Base-by-base conservation (phyloP, 2,888 invertebrate species). In the Globia sparganii region DNA sequence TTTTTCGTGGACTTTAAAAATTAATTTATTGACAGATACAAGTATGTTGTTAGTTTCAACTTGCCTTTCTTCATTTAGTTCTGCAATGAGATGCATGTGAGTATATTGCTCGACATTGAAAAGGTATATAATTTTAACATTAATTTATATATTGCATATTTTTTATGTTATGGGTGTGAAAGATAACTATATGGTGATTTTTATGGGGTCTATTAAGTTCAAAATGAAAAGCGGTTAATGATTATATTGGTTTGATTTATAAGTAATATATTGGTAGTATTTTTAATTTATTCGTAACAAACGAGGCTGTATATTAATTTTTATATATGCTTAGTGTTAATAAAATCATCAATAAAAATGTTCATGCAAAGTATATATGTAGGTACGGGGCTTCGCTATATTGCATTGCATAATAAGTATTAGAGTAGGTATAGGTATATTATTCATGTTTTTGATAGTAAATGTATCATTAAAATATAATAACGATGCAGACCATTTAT, bases 11-110 rank as follows among this genome's bases (percentile, higher is more conserved):
- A 56, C 49, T 74, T 75, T 78, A 8, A 64, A 77, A 53, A 85
- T 72, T 74, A 70, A 80, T 82, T 79, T 70, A 67, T 85, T 85
- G 83, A 79, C 80, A 66, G 65, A 56, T 53, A 78, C 28, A 31
- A 73, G 56, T 68, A 81, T 61, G 65, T 56, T 69, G 77, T 79
- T 67, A 49, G 72, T 70, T 46, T 70, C 25, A 46, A 59, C 40
- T 72, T 69, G 62, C 62, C 72, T 83, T 83, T 83, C 76, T 83
- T 83, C 72, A 78, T 85, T 85, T 76, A 64, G 75, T 85, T 85
- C 75, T 77, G 72, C 69, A 85, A 81, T 77, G 37, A 68, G 64
- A 72, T 81, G 73, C 73, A 62, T 72, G 53, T 37, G 0, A 72
- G 34, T 66, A 80, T 31, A 53, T 73, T n/a, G 58, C 46, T 58